Evolutionary conservation across 2,797 vertebrate genomes (phyloP).

Genomic region (Chloroceryle inda): DNA sequence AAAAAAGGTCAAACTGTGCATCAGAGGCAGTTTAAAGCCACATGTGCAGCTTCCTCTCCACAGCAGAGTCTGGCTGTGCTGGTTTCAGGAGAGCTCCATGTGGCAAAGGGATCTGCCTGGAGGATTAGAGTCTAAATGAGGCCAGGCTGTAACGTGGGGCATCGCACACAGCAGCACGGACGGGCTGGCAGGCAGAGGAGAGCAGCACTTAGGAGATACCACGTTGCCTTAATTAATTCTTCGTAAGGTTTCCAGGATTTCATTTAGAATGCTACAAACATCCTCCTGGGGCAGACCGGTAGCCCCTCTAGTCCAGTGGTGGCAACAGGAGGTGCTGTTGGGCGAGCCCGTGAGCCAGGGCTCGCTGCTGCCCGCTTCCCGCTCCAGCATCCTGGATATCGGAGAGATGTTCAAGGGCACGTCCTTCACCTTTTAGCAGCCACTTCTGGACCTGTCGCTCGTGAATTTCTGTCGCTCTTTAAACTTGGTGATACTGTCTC

Average conservation of each 20-base stretch:
- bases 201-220: not conserved
- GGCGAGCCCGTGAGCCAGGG: not conserved
- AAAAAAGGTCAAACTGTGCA: not conserved
- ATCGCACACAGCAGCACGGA: not conserved
- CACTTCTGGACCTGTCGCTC: not conserved
- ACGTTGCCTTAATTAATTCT: not conserved
- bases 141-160: not conserved
- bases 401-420: not conserved
- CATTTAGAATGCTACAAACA: not conserved
- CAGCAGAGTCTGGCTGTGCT: not conserved
- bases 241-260: not conserved
- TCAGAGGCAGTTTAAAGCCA: not conserved
- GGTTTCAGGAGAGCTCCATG: not conserved
- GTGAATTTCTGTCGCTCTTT: not conserved
- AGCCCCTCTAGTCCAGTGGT: not conserved
- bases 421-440: not conserved
- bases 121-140: not conserved
- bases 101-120: not conserved
- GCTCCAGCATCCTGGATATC: not conserved
- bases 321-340: not conserved
- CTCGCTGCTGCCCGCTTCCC: not conserved
- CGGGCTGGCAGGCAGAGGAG: not conserved
- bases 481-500: not conserved
- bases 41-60: not conserved
- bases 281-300: not conserved